Percentiles rank a stretch among this genome's conserved stretches.
These are phyloP conservation scores for Halisarca cf. caerulea DNA, from an alignment of 37 sponge, comb jelly and placozoan species.

Conservation along the genomic window DNA sequence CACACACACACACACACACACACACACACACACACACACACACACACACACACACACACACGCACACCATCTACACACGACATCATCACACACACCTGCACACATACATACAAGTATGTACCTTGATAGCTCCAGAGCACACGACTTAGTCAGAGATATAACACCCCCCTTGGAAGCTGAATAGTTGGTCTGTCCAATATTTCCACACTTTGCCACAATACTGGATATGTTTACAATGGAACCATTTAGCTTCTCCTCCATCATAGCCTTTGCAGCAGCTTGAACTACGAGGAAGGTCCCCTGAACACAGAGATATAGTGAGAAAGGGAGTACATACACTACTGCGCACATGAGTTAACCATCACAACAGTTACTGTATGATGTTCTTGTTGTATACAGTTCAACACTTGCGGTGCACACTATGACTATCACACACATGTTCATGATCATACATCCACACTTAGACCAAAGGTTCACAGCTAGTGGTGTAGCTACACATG, in stretches of 20 bases:
- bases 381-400: too few relatives aligned
- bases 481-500: too few relatives aligned
- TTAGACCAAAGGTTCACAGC: too few relatives aligned
- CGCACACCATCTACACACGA: background rate
- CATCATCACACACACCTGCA: background rate
- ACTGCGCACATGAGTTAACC: too few relatives aligned
- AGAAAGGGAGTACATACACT: too few relatives aligned
- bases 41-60: background rate
- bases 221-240: constrained; percentile 74
- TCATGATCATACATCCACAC: too few relatives aligned
- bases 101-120: background rate
- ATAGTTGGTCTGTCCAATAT: constrained; percentile 77
- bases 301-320: too few relatives aligned
- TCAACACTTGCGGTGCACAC: too few relatives aligned
- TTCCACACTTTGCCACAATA: constrained; percentile 61
- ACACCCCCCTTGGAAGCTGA: constrained; percentile 77
- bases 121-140: constrained; percentile 66
- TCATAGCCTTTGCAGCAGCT: constrained; percentile 58
- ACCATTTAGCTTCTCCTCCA: constrained; percentile 32
- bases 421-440: too few relatives aligned
- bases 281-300: constrained; percentile 77
- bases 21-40: background rate
- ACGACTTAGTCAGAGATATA: constrained; percentile 54
- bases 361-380: too few relatives aligned
- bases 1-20: background rate